Evolutionary conservation across 2,888 invertebrate genomes (phyloP).

Genomic region (Chouioia cunea): DNA sequence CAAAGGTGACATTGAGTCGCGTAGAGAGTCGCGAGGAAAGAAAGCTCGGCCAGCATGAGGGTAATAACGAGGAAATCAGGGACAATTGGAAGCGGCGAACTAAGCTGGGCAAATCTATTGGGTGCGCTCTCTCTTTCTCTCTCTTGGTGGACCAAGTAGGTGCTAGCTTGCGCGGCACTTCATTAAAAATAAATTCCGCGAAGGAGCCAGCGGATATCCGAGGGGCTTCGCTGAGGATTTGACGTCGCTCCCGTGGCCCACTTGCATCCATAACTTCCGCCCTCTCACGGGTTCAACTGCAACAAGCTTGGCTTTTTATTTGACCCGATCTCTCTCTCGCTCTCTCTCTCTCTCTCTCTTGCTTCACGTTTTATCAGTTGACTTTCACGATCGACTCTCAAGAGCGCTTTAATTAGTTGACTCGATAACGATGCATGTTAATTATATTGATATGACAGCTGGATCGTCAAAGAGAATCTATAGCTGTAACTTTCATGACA

Average conservation of each 20-base stretch:
- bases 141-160: constrained; percentile 9
- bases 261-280: constrained; percentile 60
- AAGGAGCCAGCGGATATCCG: constrained; percentile 69
- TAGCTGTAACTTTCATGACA: too few species aligned
- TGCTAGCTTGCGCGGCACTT: constrained; percentile 66
- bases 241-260: constrained; percentile 53
- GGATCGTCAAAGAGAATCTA: too few species aligned
- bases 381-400: too few species aligned
- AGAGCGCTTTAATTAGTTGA: too few species aligned
- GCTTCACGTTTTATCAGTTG: neutral
- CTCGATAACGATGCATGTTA: too few species aligned
- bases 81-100: too few species aligned
- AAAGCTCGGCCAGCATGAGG: neutral
- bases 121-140: too few species aligned
- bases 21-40: too few species aligned
- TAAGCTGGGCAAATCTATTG: too few species aligned
- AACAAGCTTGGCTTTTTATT: constrained; percentile 32
- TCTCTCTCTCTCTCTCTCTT: neutral
- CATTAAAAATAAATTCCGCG: constrained; percentile 72
- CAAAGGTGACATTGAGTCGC: too few species aligned
- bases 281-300: constrained; percentile 16
- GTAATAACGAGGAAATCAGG: constrained; percentile 15
- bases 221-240: constrained; percentile 68
- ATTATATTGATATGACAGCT: too few species aligned
- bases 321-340: neutral